Evolutionary conservation across 2,113 vertebrate genomes (phyloP).

Genomic region (Lagopus muta): DNA sequence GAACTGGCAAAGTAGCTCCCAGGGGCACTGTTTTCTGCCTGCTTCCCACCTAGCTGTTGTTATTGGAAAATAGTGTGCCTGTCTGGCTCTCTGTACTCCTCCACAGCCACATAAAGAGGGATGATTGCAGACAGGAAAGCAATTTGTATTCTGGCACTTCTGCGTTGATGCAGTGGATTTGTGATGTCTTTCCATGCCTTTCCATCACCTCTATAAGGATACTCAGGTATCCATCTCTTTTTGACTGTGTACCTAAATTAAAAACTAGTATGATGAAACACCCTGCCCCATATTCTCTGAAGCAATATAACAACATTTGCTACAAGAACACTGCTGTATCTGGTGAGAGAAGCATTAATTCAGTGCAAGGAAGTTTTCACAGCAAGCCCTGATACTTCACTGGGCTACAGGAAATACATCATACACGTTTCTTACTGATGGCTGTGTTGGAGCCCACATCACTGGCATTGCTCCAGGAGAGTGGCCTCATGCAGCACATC

Average conservation of each 20-base stretch:
- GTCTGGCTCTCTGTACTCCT: fast-evolving
- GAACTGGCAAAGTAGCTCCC: not conserved
- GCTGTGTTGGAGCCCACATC: not conserved
- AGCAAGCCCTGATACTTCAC: fast-evolving
- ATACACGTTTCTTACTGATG: not conserved
- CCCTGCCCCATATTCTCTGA: not conserved
- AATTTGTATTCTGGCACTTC: not conserved
- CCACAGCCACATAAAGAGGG: not conserved
- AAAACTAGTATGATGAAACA: not conserved
- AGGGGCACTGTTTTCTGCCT: not conserved
- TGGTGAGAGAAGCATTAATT: not conserved
- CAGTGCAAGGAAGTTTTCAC: not conserved
- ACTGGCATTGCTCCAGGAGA: fast-evolving
- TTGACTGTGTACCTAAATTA: not conserved
- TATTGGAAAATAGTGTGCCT: not conserved
- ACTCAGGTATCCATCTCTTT: not conserved
- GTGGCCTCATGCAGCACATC: not conserved
- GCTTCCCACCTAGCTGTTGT: fast-evolving
- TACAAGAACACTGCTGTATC: not conserved
- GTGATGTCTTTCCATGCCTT: not conserved
- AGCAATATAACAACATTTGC: not conserved
- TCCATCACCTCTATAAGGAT: not conserved
- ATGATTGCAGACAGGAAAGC: not conserved
- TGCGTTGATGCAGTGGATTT: not conserved
- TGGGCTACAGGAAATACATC: not conserved